phyloP scores from a whole-genome alignment of 2,888 invertebrate species.

The Macrostomum cliftonense region DNA sequence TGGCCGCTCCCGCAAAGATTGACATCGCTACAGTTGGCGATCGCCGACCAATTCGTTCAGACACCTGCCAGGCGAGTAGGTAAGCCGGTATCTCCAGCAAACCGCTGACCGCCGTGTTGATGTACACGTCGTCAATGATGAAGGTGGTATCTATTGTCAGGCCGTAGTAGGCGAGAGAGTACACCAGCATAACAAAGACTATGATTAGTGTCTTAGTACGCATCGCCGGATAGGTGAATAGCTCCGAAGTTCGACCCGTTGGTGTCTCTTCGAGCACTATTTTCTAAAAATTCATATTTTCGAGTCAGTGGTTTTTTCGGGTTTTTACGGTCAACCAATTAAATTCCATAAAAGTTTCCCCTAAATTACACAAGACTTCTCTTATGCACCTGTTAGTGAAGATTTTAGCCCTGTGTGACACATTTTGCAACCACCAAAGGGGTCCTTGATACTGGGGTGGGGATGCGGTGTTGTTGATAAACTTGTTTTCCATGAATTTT shows the following conservation, averaged over 20 bases:
- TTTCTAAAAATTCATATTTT: not conserved
- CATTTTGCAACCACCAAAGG: too few species aligned
- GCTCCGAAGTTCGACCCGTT: slow-evolving; percentile 2
- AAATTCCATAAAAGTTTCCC: too few species aligned
- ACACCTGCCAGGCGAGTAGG: slow-evolving; percentile 7
- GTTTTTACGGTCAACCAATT: too few species aligned
- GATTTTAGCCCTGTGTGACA: too few species aligned
- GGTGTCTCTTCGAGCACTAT: not conserved
- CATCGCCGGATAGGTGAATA: slow-evolving; percentile 1
- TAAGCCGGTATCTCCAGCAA: slow-evolving; percentile 2
- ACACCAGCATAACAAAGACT: not conserved
- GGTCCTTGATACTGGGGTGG: too few species aligned
- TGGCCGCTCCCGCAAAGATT: not conserved
- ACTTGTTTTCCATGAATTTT: too few species aligned
- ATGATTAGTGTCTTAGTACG: not conserved
- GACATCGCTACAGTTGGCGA: not conserved
- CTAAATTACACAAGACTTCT: too few species aligned
- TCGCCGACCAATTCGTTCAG: slow-evolving; percentile 4
- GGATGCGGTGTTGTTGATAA: too few species aligned
- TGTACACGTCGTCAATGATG: slow-evolving; percentile 7
- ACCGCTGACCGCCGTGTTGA: slow-evolving; percentile 4
- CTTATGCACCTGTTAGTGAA: too few species aligned
- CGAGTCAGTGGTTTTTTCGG: too few species aligned
- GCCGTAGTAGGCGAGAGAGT: slow-evolving; percentile 5
- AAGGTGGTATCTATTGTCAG: not conserved